Evolutionary conservation across 1,140 invertebrate genomes (phyloP).

Genomic region (Dryas iulia): DNA sequence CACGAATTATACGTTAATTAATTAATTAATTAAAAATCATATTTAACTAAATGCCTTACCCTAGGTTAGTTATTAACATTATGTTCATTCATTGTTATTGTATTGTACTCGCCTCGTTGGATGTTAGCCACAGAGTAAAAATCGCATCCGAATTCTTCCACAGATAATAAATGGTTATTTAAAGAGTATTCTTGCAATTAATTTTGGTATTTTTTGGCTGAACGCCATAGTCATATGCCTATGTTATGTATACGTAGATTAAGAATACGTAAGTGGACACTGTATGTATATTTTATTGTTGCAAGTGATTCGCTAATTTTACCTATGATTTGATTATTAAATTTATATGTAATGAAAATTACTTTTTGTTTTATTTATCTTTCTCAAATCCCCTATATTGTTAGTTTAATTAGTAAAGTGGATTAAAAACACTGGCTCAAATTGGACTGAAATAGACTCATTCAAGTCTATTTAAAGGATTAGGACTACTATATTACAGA

Average conservation of each 20-base stretch:
- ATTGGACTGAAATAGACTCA: too few relatives aligned
- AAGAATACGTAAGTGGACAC: slow-evolving; percentile 26
- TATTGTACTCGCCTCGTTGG: not conserved
- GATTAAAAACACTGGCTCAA: too few relatives aligned
- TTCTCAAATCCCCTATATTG: too few relatives aligned
- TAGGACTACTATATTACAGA: too few relatives aligned
- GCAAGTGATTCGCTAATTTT: slow-evolving; percentile 63
- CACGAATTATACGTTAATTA: slow-evolving; percentile 8
- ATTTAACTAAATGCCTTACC: slow-evolving; percentile 47
- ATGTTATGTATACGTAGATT: slow-evolving; percentile 39
- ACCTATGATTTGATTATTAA: slow-evolving; percentile 68
- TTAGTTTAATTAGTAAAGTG: too few relatives aligned
- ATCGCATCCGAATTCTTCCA: slow-evolving; percentile 43
- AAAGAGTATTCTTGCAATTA: slow-evolving; percentile 32
- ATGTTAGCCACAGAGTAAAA: slow-evolving; percentile 33
- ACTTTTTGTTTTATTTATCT: slow-evolving; percentile 38
- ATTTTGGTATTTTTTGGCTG: slow-evolving; percentile 32
- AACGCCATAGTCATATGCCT: slow-evolving; percentile 39
- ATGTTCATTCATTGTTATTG: slow-evolving; percentile 38
- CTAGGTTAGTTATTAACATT: slow-evolving; percentile 50
- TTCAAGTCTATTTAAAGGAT: too few relatives aligned
- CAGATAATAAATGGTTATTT: slow-evolving; percentile 33
- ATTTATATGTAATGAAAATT: slow-evolving; percentile 63
- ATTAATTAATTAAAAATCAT: slow-evolving; percentile 21
- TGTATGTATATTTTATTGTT: slow-evolving; percentile 71